These are phyloP conservation scores for Oreochromis tanganicae DNA, from an alignment of 2,113 vertebrate genomes.

Conservation along the genomic window DNA sequence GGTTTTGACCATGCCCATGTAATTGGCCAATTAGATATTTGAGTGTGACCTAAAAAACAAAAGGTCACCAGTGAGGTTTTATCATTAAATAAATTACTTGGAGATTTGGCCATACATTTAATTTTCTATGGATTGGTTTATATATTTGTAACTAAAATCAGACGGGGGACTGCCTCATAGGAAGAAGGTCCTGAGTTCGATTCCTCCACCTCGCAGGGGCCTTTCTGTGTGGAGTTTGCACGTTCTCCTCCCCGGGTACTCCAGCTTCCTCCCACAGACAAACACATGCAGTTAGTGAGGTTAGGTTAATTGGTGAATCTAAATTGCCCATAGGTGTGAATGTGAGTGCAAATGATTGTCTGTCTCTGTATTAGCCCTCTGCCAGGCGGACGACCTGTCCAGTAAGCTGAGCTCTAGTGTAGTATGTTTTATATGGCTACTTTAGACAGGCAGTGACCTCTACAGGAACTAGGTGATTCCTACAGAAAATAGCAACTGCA, in stretches of 20 bases:
- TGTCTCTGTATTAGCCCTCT: background rate
- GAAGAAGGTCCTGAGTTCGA: background rate
- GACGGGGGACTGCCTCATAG: background rate
- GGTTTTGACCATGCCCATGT: background rate
- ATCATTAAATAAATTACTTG: background rate
- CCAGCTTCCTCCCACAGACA: background rate
- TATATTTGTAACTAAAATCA: background rate
- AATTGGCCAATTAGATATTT: background rate
- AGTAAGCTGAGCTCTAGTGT: background rate
- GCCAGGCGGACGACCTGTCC: background rate
- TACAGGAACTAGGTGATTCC: background rate
- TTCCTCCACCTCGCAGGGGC: rapidly evolving
- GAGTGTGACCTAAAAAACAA: background rate
- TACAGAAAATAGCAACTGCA: background rate
- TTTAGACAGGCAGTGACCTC: background rate
- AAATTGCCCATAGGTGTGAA: background rate
- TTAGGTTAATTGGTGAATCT: rapidly evolving
- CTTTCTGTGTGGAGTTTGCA: background rate
- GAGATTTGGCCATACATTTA: background rate
- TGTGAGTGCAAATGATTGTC: background rate
- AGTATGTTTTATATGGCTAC: background rate
- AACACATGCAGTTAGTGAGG: background rate
- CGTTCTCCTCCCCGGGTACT: background rate
- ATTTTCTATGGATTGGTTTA: background rate
- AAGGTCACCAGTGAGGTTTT: background rate